Base-by-base conservation (phyloP, 2,888 invertebrate species). In the Dichetophora obliterata region DNA sequence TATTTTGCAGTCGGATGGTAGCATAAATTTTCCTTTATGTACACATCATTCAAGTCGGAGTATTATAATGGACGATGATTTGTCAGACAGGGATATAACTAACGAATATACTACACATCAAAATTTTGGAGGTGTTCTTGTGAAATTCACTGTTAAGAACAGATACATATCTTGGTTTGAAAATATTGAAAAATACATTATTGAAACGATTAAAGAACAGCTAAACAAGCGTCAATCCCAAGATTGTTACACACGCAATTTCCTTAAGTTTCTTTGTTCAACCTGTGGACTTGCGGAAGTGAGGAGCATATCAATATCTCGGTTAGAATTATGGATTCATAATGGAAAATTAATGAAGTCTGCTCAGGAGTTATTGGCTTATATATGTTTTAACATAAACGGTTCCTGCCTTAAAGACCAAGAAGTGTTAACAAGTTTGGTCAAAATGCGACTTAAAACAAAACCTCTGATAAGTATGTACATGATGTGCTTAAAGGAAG, bases 281-380 rank as follows among this genome's bases (percentile, higher is more conserved):
- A 94, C 97, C 0, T 94, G 95, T 81, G 98, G 98, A 0, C 93
- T 97, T 77, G 93, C 93, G 0, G 97, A 98, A 90, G 93, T 93
- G 27, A 86, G 88, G 9, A 85, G 86, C 2, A 79, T 89, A 11
- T 88, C 87, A 4, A 86, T 88, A 19, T 83, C 88, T 3, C 93
- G 95, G 0, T 91, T 98, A 24, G 98, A 98, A 88, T 93, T 95
- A 83, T 98, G 98, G 98, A 91, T 98, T 77, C 97, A 98, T 88
- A 98, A 98, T 87, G 97, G 98, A 78, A 99, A 98, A 91, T 90
- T 98, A 74, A 95, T 96, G 91, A 94, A 96, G 84, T 93, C 95
- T 27, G 97, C 97, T 0, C 97, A 98, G 88, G 98, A 98, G 89
- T 89, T 99, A 74, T 90, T 99, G 34, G 94, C 97, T 75, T 94